Evolutionary conservation across 2,888 invertebrate genomes (phyloP), one percentile per base, ranked within the genome.

Genomic region (Hemaris fuciformis): DNA sequence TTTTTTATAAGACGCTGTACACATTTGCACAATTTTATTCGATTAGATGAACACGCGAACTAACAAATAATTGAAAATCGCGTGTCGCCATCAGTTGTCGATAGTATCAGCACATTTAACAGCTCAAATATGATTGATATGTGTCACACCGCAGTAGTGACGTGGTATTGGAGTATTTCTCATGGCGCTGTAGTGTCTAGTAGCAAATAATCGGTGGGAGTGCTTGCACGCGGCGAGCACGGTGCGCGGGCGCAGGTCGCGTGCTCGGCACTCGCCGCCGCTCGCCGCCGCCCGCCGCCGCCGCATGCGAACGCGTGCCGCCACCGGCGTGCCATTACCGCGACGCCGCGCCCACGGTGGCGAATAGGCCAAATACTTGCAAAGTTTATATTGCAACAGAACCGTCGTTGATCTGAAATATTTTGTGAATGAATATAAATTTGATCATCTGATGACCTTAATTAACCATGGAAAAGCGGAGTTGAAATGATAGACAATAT

Each of bases 141-240:
- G 66, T 70, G 59, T 63, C 66, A 62, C 63, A 66, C 62, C 60
- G 64, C 65, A 68, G 67, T 66, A 62, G 63, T 68, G 62, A 57
- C 59, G 25, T 59, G 25, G 22, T 57, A 18, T 38, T 41, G 59
- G 60, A 66, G 62, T 63, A 62, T 57, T 87, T 88, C 87, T 88
- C 89, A 88, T 84, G 84, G 71, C 3, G 27, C 27, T 25, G 46
- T 70, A 70, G 66, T 38, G 78, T 75, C 74, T 73, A 70, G 80
- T 76, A 80, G 83, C 77, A 78, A 72, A 82, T 90, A 91, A 91
- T 91, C 90, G 90, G 85, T 87, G 91, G 89, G 89, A 89, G 90
- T 88, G 87, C 74, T 70, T 71, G 71, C 83, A 75, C 77, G 80
- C 71, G 70, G 65, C 64, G 70, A 72, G 76, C 75, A 70, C 69